Evolutionary conservation across 2,113 vertebrate species (phyloP).

Genomic region (Numenius arquata): DNA sequence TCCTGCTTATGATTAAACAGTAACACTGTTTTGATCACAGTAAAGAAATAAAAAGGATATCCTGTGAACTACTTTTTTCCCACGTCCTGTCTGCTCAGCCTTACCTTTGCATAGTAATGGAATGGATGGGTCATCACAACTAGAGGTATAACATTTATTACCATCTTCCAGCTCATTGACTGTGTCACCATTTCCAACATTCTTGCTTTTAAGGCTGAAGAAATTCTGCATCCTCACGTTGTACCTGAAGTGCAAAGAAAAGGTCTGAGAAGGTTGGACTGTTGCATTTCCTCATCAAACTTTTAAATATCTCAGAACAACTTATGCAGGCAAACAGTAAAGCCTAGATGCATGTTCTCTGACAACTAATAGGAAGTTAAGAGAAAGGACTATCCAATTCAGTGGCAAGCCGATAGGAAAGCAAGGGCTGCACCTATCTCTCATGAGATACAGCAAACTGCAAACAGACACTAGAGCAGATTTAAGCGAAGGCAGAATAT

Average conservation of each 20-base stretch:
- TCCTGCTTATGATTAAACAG: not conserved
- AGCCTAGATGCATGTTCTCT: not conserved
- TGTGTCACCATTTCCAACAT: slow-evolving; percentile 88
- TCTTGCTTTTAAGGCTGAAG: slow-evolving; percentile 82
- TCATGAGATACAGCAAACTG: not conserved
- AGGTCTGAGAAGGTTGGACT: not conserved
- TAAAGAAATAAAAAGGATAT: not conserved
- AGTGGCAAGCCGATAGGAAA: not conserved
- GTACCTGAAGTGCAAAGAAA: slow-evolving; percentile 77
- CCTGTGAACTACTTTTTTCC: not conserved
- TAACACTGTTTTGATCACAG: not conserved
- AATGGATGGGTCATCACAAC: slow-evolving; percentile 85
- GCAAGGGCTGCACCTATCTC: not conserved
- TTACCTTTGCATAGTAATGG: slow-evolving; percentile 90
- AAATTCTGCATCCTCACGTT: slow-evolving; percentile 87
- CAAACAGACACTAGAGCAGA: not conserved
- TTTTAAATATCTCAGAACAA: not conserved
- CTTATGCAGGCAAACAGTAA: not conserved
- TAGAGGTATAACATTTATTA: slow-evolving; percentile 87
- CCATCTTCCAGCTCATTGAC: slow-evolving; percentile 92
- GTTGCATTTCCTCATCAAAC: not conserved
- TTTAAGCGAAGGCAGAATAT: not conserved
- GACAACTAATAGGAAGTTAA: not conserved
- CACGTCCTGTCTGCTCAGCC: slow-evolving; percentile 94
- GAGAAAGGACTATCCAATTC: not conserved